A percentile compares a stretch with the other conserved stretches of the same genome.
These are phyloP conservation scores for Myanophis thanlyinensis DNA, from an alignment of 2,113 vertebrate species.

Conservation along the genomic window DNA sequence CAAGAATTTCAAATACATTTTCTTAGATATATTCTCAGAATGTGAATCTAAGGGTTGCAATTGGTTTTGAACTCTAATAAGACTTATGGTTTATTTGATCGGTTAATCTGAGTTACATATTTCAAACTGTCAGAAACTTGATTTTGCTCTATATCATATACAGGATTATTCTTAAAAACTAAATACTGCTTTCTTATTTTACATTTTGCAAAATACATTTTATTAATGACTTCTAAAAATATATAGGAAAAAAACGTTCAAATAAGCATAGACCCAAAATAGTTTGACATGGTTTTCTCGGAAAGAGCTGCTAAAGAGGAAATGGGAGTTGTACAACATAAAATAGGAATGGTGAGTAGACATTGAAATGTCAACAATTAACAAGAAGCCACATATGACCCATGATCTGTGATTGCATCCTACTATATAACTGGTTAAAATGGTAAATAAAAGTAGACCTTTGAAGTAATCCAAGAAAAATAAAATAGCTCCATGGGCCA, in stretches of 20 bases:
- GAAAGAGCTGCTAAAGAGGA: background rate
- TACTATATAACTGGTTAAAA: background rate
- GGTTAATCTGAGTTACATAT: background rate
- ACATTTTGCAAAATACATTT: background rate
- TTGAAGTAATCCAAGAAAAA: background rate
- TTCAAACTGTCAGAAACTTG: background rate
- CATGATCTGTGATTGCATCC: background rate
- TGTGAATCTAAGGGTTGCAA: background rate
- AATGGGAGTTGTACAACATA: background rate
- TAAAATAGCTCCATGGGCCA: background rate
- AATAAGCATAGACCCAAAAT: background rate
- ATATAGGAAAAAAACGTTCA: background rate
- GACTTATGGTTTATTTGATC: background rate
- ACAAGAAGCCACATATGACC: background rate
- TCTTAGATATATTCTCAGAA: background rate
- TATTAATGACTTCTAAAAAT: background rate
- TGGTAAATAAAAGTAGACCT: constrained; percentile 2
- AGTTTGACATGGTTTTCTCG: background rate
- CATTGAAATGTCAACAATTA: constrained; percentile 15
- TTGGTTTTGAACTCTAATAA: background rate
- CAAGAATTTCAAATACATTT: background rate
- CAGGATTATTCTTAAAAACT: background rate
- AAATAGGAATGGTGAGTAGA: background rate
- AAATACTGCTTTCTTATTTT: background rate
- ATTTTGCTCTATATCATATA: background rate